Base-by-base conservation (phyloP, 2,888 invertebrate genomes). In the Lordiphosa fenestrarum region DNA sequence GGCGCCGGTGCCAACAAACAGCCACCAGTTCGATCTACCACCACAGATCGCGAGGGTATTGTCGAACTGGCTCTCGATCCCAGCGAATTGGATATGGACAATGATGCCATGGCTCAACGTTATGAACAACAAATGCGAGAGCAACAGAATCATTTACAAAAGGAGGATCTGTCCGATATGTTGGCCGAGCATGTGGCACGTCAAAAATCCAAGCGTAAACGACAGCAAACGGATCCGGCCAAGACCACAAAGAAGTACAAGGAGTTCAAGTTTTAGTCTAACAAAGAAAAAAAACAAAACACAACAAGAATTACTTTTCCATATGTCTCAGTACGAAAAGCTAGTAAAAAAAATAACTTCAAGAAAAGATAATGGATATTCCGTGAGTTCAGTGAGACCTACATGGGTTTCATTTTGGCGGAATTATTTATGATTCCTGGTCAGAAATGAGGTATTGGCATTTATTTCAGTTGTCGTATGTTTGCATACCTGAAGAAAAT, bases 121-220 rank as follows among this genome's bases (percentile, higher is more conserved):
- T 99, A 99, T 89, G 99, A 99, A 88, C 96, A 98, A 77, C 98
- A 98, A 69, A 93, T 99, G 91, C 92, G 97, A 10, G 98, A 98
- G 88, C 95, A 97, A 85, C 95, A 97, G 84, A 95, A 95, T 50
- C 94, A 95, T 85, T 91, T 96, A 53, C 94, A 95, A 84, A 94
- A 95, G 72, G 99, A 99, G 90, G 99, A 99, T 91, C 92, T 99
- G 40, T 97, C 97, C 21, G 99, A 99, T 89, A 98, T 99, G 98
- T 93, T 99, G 85, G 98, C 98, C 4, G 99, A 99, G 89, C 99
- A 99, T 88, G 97, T 98, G 39, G 98, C 98, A 12, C 93, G 98
- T 73, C 98, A 98, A 89, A 98, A 97, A 93, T 98, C 94, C 85
- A 97, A 98, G 90, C 91, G 98, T 70, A 98, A 98, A 89, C 93